Evolutionary conservation across 2,797 vertebrate species (phyloP).

Genomic region (Astyanax mexicanus): DNA sequence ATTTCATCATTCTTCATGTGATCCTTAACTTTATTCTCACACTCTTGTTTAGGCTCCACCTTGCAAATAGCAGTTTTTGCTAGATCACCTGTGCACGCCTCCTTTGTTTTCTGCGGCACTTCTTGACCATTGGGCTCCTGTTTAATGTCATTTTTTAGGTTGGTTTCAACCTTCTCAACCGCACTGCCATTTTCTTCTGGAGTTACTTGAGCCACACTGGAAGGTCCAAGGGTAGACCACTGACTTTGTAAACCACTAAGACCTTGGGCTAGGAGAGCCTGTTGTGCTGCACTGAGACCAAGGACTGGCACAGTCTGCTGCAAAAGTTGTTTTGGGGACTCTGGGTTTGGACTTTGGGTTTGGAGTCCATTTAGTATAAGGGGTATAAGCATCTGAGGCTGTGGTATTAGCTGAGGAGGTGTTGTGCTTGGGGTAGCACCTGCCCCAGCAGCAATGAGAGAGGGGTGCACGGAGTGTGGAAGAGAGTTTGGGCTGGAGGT

Average conservation of each 20-base stretch:
- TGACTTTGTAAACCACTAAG: constrained; percentile 79
- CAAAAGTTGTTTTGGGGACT: constrained; percentile 77
- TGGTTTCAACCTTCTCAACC: constrained; percentile 26
- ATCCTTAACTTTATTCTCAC: constrained; percentile 63
- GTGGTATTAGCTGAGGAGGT: constrained; percentile 78
- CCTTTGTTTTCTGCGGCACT: constrained; percentile 40
- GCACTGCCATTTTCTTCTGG: constrained; percentile 62
- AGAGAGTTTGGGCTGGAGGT: constrained; percentile 78
- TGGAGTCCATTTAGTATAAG: constrained; percentile 82
- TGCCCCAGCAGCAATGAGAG: constrained; percentile 73
- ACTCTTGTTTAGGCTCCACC: constrained; percentile 45
- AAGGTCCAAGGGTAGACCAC: constrained; percentile 73
- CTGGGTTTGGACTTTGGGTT: constrained; percentile 73
- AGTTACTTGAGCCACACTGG: constrained; percentile 60
- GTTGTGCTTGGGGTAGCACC: constrained; percentile 65
- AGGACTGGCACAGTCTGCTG: constrained; percentile 81
- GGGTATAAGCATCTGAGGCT: constrained; percentile 83
- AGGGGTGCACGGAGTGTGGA: constrained; percentile 78
- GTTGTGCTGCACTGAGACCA: constrained; percentile 80
- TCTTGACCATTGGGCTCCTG: constrained; percentile 43
- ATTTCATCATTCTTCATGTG: constrained; percentile 60
- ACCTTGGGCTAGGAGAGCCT: constrained; percentile 84
- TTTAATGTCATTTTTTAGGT: constrained; percentile 33
- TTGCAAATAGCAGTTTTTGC: constrained; percentile 27
- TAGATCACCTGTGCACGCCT: constrained; percentile 26